Base-by-base conservation (phyloP, 2,888 invertebrate genomes). In the Falcaria lacertinaria region DNA sequence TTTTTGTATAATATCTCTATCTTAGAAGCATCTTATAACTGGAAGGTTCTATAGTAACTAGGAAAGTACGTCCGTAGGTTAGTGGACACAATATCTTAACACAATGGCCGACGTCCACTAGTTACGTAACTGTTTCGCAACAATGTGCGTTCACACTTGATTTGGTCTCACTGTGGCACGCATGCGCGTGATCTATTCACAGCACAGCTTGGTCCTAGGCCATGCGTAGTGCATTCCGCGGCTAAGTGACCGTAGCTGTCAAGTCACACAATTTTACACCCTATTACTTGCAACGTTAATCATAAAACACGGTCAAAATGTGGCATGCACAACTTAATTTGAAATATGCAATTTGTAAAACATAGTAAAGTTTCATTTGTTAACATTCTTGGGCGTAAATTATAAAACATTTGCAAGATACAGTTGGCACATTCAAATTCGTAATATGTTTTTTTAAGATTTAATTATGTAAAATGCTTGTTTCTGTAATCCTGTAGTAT, bases 121-220 rank as follows among this genome's bases (percentile, higher is more conserved):
- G 49, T 76, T 77, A 63, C 70, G 60, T 69, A 68, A 72, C 50
- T 48, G 36, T 77, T 71, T 68, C 62, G 74, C 69, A 69, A 75
- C 58, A 53, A 41, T 51, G 59, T 64, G 65, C 69, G 77, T 80
- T 81, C 64, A 76, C 76, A 80, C 75, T 78, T 73, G 78, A 81
- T 79, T 80, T 69, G 65, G 68, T 80, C 79, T 67, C 76, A 60
- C 54, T 45, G 55, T 38, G 50, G 42, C 51, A 52, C 39, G 37
- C 39, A 40, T 45, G 45, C 44, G 25, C 25, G 7, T 28, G 28
- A 28, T 28, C 11, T 28, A 11, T 11, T 11, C 11, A 11, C 28
- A 28, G 7, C 11, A 11, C 11, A 11, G 11, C 28, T 11, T 11
- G 7, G 28, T 3, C 28, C 22, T 7, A 6, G 11, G 28, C 1